Evolutionary conservation across 2,797 vertebrate species (phyloP).

Genomic region (Geotria australis): DNA sequence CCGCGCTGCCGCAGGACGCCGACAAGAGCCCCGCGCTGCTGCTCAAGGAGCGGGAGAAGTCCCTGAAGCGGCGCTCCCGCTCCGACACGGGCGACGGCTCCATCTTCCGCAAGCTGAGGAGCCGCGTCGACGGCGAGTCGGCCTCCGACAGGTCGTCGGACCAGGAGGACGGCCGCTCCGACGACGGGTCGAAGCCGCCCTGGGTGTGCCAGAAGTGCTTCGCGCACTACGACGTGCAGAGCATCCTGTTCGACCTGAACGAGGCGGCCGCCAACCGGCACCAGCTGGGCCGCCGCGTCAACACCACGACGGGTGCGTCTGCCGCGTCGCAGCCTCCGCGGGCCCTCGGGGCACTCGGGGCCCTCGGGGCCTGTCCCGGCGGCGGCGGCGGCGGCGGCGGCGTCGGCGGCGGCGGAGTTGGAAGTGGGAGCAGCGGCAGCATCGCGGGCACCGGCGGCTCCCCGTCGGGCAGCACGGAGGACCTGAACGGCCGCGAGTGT

Average conservation of each 20-base stretch:
- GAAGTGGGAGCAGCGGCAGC: slow-evolving; percentile 11
- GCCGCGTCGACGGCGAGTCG: slow-evolving; percentile 37
- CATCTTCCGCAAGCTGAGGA: slow-evolving; percentile 77
- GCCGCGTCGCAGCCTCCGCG: slow-evolving; percentile 66
- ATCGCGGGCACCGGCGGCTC: slow-evolving; percentile 76
- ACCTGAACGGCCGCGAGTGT: slow-evolving; percentile 52
- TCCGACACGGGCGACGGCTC: slow-evolving; percentile 82
- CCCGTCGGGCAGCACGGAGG: slow-evolving; percentile 72
- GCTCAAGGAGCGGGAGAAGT: slow-evolving; percentile 62
- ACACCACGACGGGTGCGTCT: slow-evolving; percentile 71
- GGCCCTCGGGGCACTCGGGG: slow-evolving; percentile 67
- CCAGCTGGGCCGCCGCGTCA: slow-evolving; percentile 51
- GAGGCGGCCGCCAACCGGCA: slow-evolving; percentile 47
- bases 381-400: slow-evolving; percentile 43
- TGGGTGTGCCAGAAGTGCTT: slow-evolving; percentile 77
- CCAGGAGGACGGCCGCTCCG: slow-evolving; percentile 42
- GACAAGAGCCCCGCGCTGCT: slow-evolving; percentile 25
- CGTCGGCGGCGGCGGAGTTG: slow-evolving; percentile 48
- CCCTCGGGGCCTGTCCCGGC: slow-evolving; percentile 70
- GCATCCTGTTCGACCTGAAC: slow-evolving; percentile 69
- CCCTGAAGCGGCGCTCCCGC: slow-evolving; percentile 67
- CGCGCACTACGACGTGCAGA: slow-evolving; percentile 79
- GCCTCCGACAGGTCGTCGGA: slow-evolving; percentile 44
- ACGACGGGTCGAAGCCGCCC: slow-evolving; percentile 30
- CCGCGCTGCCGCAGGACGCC: slow-evolving; percentile 28